Conservation (phyloP, 2,797 vertebrate species). For the Melanotaenia trifasciata region DNA sequence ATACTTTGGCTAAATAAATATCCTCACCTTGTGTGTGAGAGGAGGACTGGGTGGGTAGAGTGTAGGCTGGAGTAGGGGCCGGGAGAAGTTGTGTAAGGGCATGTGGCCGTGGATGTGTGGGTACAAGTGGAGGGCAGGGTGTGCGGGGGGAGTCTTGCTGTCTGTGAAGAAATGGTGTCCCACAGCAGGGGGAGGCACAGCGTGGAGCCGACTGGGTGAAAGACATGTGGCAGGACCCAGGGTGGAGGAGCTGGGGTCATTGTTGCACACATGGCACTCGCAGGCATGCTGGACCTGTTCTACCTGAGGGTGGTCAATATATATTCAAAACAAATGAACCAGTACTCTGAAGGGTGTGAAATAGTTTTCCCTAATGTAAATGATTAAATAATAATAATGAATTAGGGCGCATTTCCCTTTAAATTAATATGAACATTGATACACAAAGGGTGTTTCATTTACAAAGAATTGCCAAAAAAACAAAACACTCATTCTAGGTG, state of each 20-base stretch:
- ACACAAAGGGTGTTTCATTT: not conserved
- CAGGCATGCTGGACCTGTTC: conserved; percentile 90
- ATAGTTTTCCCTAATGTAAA: not conserved
- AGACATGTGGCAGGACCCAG: conserved; percentile 83
- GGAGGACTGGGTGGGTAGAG: conserved; percentile 93
- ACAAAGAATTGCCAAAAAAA: not conserved
- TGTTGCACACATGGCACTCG: conserved; percentile 97
- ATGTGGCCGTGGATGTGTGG: conserved; percentile 98
- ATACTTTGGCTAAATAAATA: not conserved
- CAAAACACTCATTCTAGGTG: not conserved
- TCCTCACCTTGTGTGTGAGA: conserved; percentile 95
- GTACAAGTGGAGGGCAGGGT: conserved; percentile 95
- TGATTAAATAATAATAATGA: not conserved
- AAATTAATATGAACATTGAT: too few relatives aligned
- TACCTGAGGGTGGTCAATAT: conserved; percentile 76
- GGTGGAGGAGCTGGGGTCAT: conserved; percentile 86
- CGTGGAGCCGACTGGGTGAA: conserved; percentile 86
- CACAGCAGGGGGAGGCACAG: conserved; percentile 63
- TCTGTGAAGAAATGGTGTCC: conserved; percentile 95
- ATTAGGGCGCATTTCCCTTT: not conserved
- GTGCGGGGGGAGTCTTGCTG: conserved; percentile 84
- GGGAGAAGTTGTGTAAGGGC: conserved; percentile 94
- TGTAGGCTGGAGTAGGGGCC: conserved; percentile 92
- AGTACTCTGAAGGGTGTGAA: not conserved
- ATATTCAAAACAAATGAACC: conserved; percentile 17